Evolutionary conservation across 2,888 invertebrate species (phyloP).

Genomic region (Folsomia manolachei): DNA sequence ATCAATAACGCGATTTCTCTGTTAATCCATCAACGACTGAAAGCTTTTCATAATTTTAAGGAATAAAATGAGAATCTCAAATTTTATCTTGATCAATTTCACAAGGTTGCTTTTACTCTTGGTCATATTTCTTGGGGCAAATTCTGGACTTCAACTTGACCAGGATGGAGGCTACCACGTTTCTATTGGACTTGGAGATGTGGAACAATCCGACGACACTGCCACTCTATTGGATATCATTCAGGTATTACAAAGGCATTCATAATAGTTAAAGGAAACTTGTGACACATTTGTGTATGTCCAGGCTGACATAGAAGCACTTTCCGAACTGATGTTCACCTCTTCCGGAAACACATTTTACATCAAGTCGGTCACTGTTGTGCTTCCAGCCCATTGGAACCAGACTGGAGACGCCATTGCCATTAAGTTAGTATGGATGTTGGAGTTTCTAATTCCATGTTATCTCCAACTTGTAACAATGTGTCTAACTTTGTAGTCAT

Average conservation of each 20-base stretch:
- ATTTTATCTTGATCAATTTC: too few relatives aligned
- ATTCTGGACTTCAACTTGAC: conserved; percentile 11
- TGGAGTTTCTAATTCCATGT: too few relatives aligned
- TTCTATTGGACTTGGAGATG: neutral
- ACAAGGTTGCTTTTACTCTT: too few relatives aligned
- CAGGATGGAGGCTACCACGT: conserved; percentile 13
- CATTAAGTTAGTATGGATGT: too few relatives aligned
- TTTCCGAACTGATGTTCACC: conserved; percentile 2
- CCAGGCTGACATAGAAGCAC: neutral
- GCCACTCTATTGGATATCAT: neutral
- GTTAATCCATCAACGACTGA: too few relatives aligned
- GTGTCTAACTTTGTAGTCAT: neutral
- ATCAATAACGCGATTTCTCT: too few relatives aligned
- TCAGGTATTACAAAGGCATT: neutral
- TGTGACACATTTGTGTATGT: neutral
- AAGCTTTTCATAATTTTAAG: too few relatives aligned
- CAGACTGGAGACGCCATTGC: neutral
- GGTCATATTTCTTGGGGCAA: too few relatives aligned
- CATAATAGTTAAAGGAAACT: neutral
- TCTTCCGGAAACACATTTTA: conserved; percentile 3
- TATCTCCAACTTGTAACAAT: too few relatives aligned
- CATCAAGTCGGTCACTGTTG: conserved; percentile 13
- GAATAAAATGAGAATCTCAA: too few relatives aligned
- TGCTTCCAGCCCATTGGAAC: neutral
- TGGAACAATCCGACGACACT: neutral